A percentile compares a stretch with the other conserved stretches of the same genome.
These are phyloP conservation scores for Drosophila nigritarsus DNA, from an alignment of 2,888 invertebrate species.

Conservation along the genomic window DNA sequence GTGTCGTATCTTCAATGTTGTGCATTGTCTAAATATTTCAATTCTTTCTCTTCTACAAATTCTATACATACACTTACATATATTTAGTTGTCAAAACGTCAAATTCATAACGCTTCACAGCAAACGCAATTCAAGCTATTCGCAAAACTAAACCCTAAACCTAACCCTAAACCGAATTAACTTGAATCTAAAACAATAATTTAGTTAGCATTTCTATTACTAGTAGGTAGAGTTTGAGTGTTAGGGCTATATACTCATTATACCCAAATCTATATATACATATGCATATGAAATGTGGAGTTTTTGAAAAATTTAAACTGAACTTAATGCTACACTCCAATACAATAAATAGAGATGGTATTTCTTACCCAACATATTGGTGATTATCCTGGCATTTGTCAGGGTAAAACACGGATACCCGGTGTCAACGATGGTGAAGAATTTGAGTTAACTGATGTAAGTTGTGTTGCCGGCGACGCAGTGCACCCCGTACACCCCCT, in stretches of 20 bases:
- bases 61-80: conserved; percentile 10
- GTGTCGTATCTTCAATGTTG: conserved; percentile 61
- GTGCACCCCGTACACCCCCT: conserved; percentile 27
- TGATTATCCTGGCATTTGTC: conserved; percentile 96
- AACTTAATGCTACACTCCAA: conserved; percentile 44
- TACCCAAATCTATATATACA: conserved; percentile 17
- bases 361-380: conserved; percentile 93
- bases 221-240: conserved; percentile 15
- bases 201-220: conserved; percentile 28
- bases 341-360: conserved; percentile 89
- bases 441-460: conserved; percentile 94
- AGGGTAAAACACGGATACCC: conserved; percentile 97
- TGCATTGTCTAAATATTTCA: conserved; percentile 25
- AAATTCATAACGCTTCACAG: conserved; percentile 61
- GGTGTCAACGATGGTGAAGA: conserved; percentile 97
- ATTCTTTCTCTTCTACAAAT: conserved; percentile 7
- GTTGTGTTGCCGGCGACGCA: conserved; percentile 84
- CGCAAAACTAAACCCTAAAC: conserved; percentile 24
- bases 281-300: conserved; percentile 20
- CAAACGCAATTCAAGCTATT: conserved; percentile 37
- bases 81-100: conserved; percentile 25
- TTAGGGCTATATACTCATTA: conserved; percentile 33
- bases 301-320: conserved; percentile 22
- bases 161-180: conserved; percentile 43
- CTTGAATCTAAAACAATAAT: conserved; percentile 18